These are phyloP conservation scores for Andrena marginata DNA, from an alignment of 2,888 invertebrate genomes.

Conservation along the genomic window DNA sequence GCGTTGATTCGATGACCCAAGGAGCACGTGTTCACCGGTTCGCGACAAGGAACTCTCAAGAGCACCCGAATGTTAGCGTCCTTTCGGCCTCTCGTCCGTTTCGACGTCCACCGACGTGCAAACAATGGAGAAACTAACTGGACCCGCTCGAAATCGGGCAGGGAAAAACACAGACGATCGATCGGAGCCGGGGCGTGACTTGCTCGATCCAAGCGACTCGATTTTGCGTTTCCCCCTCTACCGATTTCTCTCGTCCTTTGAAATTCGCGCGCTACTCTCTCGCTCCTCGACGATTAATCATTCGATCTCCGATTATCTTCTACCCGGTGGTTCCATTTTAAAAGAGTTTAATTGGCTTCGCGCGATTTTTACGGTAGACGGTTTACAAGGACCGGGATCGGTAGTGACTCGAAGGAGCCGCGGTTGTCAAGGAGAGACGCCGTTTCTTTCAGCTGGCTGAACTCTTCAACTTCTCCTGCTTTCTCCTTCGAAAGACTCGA, in stretches of 20 bases:
- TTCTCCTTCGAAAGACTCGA: conserved; percentile 65
- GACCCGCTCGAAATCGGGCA: not conserved
- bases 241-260: conserved; percentile 28
- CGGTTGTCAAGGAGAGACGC: not conserved
- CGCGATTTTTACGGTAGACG: not conserved
- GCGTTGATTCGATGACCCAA: conserved; percentile 40
- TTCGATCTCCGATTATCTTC: not conserved
- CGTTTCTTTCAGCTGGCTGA: conserved; percentile 20
- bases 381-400: not conserved
- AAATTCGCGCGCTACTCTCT: not conserved
- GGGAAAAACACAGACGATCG: conserved; percentile 3
- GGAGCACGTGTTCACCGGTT: conserved; percentile 39
- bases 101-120: not conserved
- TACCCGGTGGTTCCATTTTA: not conserved
- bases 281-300: not conserved
- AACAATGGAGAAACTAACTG: not conserved
- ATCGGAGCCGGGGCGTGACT: conserved; percentile 15
- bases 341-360: not conserved
- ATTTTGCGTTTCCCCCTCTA: not conserved
- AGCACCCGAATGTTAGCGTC: conserved; percentile 28
- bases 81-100: conserved; percentile 36
- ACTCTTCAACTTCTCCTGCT: conserved; percentile 56
- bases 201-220: not conserved
- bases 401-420: not conserved
- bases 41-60: conserved; percentile 5